Conservation (phyloP, 2,113 vertebrate genomes). For the Myiagra hebetior region DNA sequence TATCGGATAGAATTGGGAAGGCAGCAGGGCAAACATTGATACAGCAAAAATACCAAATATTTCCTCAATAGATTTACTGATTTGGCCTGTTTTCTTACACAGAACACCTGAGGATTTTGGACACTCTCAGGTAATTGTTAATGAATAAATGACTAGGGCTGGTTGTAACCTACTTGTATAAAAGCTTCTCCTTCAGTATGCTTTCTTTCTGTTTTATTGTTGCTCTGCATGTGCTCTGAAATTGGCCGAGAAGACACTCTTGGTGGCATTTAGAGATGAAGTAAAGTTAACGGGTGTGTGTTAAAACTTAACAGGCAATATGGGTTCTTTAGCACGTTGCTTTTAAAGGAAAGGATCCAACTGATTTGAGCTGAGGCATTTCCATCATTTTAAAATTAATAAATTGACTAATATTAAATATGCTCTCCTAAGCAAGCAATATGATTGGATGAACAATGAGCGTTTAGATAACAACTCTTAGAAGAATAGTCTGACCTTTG, state of each 20-base stretch:
- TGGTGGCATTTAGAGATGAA: not conserved
- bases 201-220: rapidly evolving
- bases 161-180: not conserved
- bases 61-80: not conserved
- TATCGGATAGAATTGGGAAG: not conserved
- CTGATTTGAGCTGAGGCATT: not conserved
- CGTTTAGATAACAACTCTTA: not conserved
- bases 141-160: not conserved
- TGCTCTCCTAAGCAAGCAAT: not conserved
- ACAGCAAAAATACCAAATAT: not conserved
- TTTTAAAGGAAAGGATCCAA: not conserved
- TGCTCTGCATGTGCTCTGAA: rapidly evolving
- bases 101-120: not conserved
- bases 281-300: not conserved
- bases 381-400: not conserved
- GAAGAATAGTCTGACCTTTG: not conserved
- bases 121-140: not conserved
- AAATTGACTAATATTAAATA: not conserved
- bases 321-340: rapidly evolving
- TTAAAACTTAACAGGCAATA: not conserved
- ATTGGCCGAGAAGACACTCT: not conserved
- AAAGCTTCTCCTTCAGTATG: rapidly evolving
- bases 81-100: not conserved
- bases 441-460: not conserved
- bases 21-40: not conserved